Conservation (phyloP, 2,113 vertebrate species). For the Orthonyx spaldingii region DNA sequence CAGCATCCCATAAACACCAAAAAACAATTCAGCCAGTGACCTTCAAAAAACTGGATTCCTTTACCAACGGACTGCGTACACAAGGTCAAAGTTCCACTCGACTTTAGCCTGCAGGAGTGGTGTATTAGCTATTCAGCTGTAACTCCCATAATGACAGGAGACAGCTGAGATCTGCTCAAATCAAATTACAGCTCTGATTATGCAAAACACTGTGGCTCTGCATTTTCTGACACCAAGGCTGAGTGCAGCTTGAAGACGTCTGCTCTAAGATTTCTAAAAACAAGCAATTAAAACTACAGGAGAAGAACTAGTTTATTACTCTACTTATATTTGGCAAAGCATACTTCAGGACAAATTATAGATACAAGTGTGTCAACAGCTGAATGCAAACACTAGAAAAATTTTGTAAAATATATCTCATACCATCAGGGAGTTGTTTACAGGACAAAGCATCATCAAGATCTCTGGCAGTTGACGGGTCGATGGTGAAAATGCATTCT, state of each 20-base stretch:
- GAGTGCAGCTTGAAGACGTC: not conserved
- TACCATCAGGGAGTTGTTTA: constrained; percentile 86
- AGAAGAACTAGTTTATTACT: not conserved
- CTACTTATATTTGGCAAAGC: not conserved
- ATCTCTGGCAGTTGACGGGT: constrained; percentile 84
- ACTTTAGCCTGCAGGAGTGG: not conserved
- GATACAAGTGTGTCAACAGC: not conserved
- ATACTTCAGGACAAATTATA: not conserved
- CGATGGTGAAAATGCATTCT: constrained; percentile 86
- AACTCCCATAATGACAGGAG: not conserved
- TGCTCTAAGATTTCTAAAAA: not conserved
- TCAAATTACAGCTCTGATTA: constrained; percentile 32
- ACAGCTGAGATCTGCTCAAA: constrained; percentile 43
- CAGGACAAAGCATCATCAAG: constrained; percentile 86
- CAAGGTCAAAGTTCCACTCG: constrained; percentile 21
- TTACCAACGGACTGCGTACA: not conserved
- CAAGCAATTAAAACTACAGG: constrained; percentile 37
- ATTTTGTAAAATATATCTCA: constrained; percentile 25
- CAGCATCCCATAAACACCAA: constrained; percentile 13
- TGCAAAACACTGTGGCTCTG: not conserved
- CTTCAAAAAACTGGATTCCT: constrained; percentile 23
- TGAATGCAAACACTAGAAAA: constrained; percentile 11
- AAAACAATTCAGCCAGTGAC: constrained; percentile 12
- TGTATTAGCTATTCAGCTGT: not conserved
- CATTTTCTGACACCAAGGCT: not conserved